phyloP scores from a whole-genome alignment of 2,113 vertebrate genomes.

The Cheirogaleus medius region DNA sequence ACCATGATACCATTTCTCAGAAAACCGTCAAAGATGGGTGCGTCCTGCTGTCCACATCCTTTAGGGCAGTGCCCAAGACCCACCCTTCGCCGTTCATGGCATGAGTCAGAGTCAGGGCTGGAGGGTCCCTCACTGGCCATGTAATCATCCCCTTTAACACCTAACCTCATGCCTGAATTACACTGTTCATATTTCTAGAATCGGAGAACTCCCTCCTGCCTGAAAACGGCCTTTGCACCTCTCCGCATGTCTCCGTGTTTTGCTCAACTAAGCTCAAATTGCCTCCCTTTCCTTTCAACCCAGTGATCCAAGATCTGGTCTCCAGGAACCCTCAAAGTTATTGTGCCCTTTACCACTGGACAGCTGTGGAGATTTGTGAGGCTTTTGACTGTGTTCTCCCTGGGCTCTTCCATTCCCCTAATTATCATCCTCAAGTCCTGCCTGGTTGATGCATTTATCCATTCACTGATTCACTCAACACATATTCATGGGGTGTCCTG shows the following conservation, averaged over 20 bases:
- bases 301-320: neutral
- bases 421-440: neutral
- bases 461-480: neutral
- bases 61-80: neutral
- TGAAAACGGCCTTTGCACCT: neutral
- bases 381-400: neutral
- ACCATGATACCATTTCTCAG: conserved; percentile 68
- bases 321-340: neutral
- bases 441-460: neutral
- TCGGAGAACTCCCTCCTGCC: neutral
- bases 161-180: neutral
- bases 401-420: neutral
- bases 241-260: neutral
- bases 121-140: neutral
- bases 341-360: neutral
- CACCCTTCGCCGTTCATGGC: neutral
- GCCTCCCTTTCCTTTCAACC: neutral
- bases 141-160: neutral
- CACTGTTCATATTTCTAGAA: neutral
- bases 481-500: neutral
- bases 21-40: conserved; percentile 1
- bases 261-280: neutral
- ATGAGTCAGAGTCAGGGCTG: neutral
- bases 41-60: neutral
- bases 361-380: neutral